Conservation (phyloP, 2,888 invertebrate genomes). For the Charanyca ferruginea region DNA sequence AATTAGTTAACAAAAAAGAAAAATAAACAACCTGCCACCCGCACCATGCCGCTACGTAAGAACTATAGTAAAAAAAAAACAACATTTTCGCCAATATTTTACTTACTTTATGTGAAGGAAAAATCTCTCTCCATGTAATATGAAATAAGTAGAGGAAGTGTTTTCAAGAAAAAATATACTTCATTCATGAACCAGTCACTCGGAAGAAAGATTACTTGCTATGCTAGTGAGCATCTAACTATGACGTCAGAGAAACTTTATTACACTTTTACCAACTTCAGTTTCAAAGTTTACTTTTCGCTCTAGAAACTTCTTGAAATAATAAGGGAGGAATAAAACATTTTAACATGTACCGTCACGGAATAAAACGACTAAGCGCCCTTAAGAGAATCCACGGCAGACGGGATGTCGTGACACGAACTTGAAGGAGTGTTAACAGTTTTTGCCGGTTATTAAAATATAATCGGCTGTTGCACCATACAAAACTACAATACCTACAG, state of each 20-base stretch:
- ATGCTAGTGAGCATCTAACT: constrained; percentile 31
- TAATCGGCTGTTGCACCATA: too few relatives aligned
- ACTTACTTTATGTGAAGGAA: constrained; percentile 10
- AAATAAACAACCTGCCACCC: too few relatives aligned
- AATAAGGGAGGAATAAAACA: neutral
- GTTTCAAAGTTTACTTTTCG: constrained; percentile 27
- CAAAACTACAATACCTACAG: too few relatives aligned
- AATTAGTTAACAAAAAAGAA: too few relatives aligned
- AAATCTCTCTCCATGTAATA: neutral
- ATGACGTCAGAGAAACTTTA: constrained; percentile 46
- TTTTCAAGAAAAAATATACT: constrained; percentile 34
- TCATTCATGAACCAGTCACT: constrained; percentile 35
- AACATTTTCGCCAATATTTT: constrained; percentile 6
- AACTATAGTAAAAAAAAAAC: neutral
- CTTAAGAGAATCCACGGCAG: neutral
- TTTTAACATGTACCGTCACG: neutral
- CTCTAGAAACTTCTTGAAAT: constrained; percentile 38
- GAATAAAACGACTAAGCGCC: neutral
- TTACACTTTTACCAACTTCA: constrained; percentile 22
- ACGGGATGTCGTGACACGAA: neutral
- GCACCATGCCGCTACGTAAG: too few relatives aligned
- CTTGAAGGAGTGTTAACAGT: neutral
- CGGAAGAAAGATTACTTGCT: constrained; percentile 44
- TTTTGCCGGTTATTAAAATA: too few relatives aligned
- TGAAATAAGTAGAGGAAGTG: neutral